Percentiles rank a stretch among this genome's conserved stretches.
These are phyloP conservation scores for Megaustenia siamemsis DNA, from an alignment of 2,888 invertebrate genomes.

Conservation along the genomic window DNA sequence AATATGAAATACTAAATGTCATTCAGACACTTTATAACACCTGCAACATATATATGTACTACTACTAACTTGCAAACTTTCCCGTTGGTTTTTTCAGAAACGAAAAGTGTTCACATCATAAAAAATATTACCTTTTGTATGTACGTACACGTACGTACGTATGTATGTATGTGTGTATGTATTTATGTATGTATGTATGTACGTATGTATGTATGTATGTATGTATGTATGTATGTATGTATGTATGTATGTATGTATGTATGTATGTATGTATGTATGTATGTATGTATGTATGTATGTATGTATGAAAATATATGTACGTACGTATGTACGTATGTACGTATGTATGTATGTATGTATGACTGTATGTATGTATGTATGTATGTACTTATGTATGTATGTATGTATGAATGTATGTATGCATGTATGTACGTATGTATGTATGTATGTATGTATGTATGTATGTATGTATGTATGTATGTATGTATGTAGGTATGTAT, in stretches of 20 bases:
- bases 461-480: not conserved
- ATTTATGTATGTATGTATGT: constrained; percentile 30
- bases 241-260: constrained; percentile 24
- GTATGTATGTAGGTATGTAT: no score
- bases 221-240: constrained; percentile 25
- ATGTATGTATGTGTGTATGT: constrained; percentile 28
- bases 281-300: constrained; percentile 34
- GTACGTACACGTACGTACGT: not conserved
- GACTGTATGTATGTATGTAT: no score
- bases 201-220: constrained; percentile 30
- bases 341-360: not conserved
- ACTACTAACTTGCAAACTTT: no score
- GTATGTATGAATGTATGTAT: not conserved
- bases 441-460: not conserved
- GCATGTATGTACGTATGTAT: not conserved
- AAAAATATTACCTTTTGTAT: no score
- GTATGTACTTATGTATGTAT: no score
- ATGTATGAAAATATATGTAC: no score
- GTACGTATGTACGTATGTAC: not conserved
- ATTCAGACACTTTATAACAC: no score
- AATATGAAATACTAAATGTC: no score
- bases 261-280: not conserved
- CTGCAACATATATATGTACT: no score
- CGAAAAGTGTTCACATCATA: no score
- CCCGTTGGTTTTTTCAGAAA: no score